A percentile compares a stretch with the other conserved stretches of the same genome.
Evolutionary conservation across 1,140 invertebrate species (phyloP).

Genomic region (Drosophila nikananu): DNA sequence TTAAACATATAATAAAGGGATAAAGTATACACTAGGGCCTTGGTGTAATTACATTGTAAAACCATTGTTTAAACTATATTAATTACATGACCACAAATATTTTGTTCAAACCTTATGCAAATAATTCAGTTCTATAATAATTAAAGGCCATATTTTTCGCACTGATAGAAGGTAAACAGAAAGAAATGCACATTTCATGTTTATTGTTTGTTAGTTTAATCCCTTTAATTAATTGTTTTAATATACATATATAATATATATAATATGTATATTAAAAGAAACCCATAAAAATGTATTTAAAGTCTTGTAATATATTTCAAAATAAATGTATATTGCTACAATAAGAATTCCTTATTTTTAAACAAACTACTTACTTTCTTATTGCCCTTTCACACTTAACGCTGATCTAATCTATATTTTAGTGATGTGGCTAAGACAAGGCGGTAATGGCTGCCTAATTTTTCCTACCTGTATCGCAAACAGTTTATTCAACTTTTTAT

Average conservation of each 20-base stretch:
- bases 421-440: not conserved
- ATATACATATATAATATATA: too few species aligned
- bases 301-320: too few species aligned
- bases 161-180: too few species aligned
- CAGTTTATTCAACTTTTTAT: slow-evolving; percentile 3
- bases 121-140: not conserved
- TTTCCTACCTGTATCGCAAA: not conserved
- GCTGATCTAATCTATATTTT: not conserved
- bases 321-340: too few species aligned
- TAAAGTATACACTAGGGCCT: too few species aligned
- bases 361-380: not conserved
- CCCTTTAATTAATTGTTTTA: too few species aligned
- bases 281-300: too few species aligned
- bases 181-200: too few species aligned
- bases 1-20: not conserved
- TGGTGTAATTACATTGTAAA: not conserved
- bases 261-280: too few species aligned
- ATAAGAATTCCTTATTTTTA: too few species aligned
- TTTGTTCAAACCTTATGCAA: not conserved
- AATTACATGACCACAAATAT: not conserved
- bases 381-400: not conserved
- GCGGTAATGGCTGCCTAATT: not conserved
- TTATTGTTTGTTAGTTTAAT: too few species aligned
- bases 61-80: slow-evolving; percentile 6
- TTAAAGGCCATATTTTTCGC: not conserved